Conservation (phyloP, 2,888 invertebrate genomes). For the Ctena decussata region DNA sequence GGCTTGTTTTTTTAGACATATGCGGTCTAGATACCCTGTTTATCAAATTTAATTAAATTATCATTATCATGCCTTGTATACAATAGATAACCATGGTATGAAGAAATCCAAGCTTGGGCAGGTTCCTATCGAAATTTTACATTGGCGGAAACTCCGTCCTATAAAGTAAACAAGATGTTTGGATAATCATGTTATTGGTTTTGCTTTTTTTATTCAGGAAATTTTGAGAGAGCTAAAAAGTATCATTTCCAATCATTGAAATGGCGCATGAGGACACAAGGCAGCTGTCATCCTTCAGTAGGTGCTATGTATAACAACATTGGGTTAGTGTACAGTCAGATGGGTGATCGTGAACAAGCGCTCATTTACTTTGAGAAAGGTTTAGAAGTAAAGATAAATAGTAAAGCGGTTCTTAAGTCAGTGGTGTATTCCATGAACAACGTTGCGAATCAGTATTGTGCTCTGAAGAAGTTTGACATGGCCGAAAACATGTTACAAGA, state of each 20-base stretch:
- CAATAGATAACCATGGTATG: no score
- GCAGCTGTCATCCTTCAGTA: conserved; percentile 51
- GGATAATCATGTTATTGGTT: no score
- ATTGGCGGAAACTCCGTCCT: no score
- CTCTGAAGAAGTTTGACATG: conserved; percentile 29
- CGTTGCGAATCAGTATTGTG: conserved; percentile 48
- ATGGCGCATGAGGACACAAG: conserved; percentile 25
- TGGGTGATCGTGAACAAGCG: conserved; percentile 62
- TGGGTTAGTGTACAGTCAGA: conserved; percentile 67
- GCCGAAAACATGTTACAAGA: conserved; percentile 53
- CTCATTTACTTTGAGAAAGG: conserved; percentile 63
- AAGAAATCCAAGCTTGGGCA: no score
- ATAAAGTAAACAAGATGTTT: no score
- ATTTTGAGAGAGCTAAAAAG: conserved; percentile 64
- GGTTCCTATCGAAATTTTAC: no score
- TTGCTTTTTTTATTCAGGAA: no score
- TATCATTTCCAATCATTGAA: conserved; percentile 60
- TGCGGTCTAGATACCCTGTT: no score
- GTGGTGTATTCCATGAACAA: conserved; percentile 67
- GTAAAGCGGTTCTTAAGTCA: conserved; percentile 59
- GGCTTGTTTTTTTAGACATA: no score
- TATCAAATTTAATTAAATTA: no score
- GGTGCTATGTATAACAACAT: conserved; percentile 70
- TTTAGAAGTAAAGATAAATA: conserved; percentile 56
- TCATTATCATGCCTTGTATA: no score